A percentile compares a stretch with the other conserved stretches of the same genome.
Conservation (phyloP, 2,797 vertebrate species). For the Esox lucius region DNA sequence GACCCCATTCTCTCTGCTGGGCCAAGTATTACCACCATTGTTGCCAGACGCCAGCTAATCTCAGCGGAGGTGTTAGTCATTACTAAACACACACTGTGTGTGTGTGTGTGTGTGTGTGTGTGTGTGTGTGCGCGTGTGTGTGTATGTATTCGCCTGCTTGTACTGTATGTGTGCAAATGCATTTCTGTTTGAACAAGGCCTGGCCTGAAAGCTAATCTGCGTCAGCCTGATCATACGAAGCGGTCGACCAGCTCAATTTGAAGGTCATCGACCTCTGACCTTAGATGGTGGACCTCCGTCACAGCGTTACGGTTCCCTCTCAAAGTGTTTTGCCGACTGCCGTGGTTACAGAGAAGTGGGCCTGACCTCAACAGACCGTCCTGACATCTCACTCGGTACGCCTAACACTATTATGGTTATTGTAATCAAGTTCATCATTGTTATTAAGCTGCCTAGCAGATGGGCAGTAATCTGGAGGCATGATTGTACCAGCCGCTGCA, state of each 20-base stretch:
- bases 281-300: not conserved
- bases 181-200: not conserved
- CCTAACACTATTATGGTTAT: constrained; percentile 30
- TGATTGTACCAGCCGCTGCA: constrained; percentile 59
- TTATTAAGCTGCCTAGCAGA: constrained; percentile 74
- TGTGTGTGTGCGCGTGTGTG: not conserved
- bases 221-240: constrained; percentile 57
- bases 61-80: not conserved
- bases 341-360: not conserved
- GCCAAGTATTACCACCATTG: not conserved
- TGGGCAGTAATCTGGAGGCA: constrained; percentile 70
- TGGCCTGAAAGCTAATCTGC: not conserved
- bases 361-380: constrained; percentile 62
- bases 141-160: too few species aligned
- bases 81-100: not conserved
- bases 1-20: not conserved
- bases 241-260: not conserved
- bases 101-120: not conserved
- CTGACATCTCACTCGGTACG: constrained; percentile 54
- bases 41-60: not conserved
- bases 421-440: constrained; percentile 53
- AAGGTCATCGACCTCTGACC: not conserved
- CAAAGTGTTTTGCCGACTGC: not conserved
- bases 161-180: not conserved
- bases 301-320: too few species aligned